Conservation (phyloP, 2,797 vertebrate genomes). For the Sebastes kiyomatsui region DNA sequence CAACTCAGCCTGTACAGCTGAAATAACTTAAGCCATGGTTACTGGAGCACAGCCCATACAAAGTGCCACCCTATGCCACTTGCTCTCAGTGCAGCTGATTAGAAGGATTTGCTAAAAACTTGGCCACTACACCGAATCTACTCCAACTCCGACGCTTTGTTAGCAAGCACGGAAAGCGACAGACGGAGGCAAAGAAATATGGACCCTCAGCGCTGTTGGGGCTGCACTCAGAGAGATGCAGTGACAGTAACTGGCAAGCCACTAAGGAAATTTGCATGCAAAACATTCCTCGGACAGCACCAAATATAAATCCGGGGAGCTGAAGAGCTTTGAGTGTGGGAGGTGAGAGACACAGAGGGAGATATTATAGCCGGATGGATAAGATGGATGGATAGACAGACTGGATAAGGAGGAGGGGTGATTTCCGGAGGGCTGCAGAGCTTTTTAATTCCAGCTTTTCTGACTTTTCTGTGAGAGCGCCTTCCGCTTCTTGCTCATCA, state of each 20-base stretch:
- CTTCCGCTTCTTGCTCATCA: slow-evolving; percentile 35
- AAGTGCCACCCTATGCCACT: background rate
- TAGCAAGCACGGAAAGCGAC: slow-evolving; percentile 8
- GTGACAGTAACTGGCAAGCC: slow-evolving; percentile 11
- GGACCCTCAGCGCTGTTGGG: background rate
- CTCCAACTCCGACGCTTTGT: slow-evolving; percentile 22
- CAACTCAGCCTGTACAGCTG: background rate
- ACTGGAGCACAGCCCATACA: slow-evolving; percentile 7
- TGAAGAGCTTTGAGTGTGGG: slow-evolving; percentile 27
- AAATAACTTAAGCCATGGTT: background rate
- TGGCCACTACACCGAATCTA: background rate
- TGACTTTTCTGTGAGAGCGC: slow-evolving; percentile 30
- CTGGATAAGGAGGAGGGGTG: background rate
- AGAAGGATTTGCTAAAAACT: slow-evolving; percentile 31
- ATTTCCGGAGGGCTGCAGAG: slow-evolving; percentile 23
- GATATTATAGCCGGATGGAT: background rate
- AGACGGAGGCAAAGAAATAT: background rate
- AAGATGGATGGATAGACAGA: slow-evolving; percentile 8
- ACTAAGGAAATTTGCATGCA: slow-evolving; percentile 14
- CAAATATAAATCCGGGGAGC: slow-evolving; percentile 12
- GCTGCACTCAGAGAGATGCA: slow-evolving; percentile 5
- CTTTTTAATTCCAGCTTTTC: slow-evolving; percentile 46
- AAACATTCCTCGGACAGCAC: slow-evolving; percentile 24
- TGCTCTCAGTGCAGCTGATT: slow-evolving; percentile 14
- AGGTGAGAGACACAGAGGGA: slow-evolving; percentile 16